Conservation (phyloP, 2,888 invertebrate genomes). For the Macroteleia sp. region DNA sequence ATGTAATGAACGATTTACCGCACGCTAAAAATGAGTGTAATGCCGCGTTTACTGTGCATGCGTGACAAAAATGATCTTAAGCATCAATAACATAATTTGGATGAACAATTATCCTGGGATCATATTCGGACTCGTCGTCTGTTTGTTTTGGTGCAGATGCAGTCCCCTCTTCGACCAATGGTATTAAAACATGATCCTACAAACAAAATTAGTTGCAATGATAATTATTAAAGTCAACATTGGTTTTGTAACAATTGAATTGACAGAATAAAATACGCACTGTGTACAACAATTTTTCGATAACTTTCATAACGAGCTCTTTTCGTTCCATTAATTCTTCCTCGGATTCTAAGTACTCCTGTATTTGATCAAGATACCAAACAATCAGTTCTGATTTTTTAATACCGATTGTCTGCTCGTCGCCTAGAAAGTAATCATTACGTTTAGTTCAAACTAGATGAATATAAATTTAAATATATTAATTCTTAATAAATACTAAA, state of each 20-base stretch:
- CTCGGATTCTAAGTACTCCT: conserved; percentile 94
- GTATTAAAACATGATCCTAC: conserved; percentile 93
- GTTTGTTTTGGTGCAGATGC: conserved; percentile 66
- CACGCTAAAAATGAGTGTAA: too few relatives aligned
- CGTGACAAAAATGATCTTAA: too few relatives aligned
- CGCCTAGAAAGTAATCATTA: too few relatives aligned
- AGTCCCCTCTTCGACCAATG: conserved; percentile 85
- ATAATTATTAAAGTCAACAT: neutral
- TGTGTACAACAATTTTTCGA: conserved; percentile 94
- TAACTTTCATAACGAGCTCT: conserved; percentile 95
- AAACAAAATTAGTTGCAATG: conserved; percentile 71
- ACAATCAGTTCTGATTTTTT: conserved; percentile 92
- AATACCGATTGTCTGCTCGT: too few relatives aligned
- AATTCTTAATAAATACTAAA: too few relatives aligned
- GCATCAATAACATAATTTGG: conserved; percentile 96
- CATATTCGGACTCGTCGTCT: conserved; percentile 87
- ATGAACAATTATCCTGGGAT: conserved; percentile 95
- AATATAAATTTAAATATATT: too few relatives aligned
- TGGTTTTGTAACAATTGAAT: too few relatives aligned
- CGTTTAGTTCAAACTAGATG: too few relatives aligned
- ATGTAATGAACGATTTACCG: too few relatives aligned
- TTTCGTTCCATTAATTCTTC: conserved; percentile 95
- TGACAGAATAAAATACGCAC: conserved; percentile 86
- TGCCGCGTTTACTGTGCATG: too few relatives aligned
- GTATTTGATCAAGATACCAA: conserved; percentile 96